These are phyloP conservation scores for Corythaixoides concolor DNA, from an alignment of 2,113 vertebrate genomes.

Conservation along the genomic window DNA sequence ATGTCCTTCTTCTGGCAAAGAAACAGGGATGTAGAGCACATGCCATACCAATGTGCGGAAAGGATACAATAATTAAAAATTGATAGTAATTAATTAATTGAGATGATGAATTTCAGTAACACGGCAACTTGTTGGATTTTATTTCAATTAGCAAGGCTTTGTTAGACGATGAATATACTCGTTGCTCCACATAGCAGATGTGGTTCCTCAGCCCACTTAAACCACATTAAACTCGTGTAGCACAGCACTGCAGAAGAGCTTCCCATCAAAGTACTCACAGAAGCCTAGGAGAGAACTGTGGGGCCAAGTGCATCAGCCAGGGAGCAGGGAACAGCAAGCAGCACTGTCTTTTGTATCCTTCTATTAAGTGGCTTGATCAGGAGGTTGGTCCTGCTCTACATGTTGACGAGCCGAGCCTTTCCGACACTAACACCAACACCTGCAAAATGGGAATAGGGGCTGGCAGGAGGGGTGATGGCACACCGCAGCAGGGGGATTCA, in stretches of 20 bases:
- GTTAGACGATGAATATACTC: background rate
- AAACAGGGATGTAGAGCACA: background rate
- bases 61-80: background rate
- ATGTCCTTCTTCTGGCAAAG: background rate
- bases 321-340: background rate
- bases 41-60: background rate
- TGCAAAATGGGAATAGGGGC: background rate
- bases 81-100: background rate
- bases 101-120: background rate
- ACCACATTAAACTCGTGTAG: background rate
- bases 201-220: background rate
- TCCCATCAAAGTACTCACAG: background rate
- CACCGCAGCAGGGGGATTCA: background rate
- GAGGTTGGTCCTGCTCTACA: background rate
- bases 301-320: background rate
- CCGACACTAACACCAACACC: background rate
- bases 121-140: background rate
- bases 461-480: background rate
- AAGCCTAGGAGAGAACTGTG: background rate
- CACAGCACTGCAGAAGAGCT: background rate
- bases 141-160: background rate
- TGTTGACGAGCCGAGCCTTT: background rate
- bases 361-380: background rate
- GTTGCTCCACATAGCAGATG: accelerated
- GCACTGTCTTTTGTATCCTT: background rate